A percentile compares a stretch with the other conserved stretches of the same genome.
Evolutionary conservation across 2,888 invertebrate genomes (phyloP).

Genomic region (Meganola albula): DNA sequence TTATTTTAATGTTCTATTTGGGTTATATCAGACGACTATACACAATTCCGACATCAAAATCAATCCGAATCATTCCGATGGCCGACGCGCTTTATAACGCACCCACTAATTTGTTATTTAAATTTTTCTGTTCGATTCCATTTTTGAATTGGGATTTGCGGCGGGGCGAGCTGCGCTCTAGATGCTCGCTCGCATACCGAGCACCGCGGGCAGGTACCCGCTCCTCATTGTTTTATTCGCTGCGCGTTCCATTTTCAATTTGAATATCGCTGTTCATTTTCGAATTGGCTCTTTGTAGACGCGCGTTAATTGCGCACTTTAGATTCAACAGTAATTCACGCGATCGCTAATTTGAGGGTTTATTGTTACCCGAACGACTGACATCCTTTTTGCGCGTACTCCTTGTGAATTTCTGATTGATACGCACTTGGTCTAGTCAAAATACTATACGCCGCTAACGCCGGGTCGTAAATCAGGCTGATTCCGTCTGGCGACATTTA

Average conservation of each 20-base stretch:
- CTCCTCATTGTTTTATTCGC: constrained; percentile 67
- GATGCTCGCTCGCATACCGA: constrained; percentile 44
- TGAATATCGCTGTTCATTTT: constrained; percentile 74
- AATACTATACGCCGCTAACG: constrained; percentile 32
- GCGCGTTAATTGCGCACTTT: constrained; percentile 72
- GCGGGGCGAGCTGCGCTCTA: constrained; percentile 38
- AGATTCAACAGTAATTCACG: constrained; percentile 71
- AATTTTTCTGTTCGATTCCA: constrained; percentile 60
- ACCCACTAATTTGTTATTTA: constrained; percentile 70
- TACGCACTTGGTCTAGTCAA: constrained; percentile 31
- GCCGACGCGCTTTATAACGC: constrained; percentile 57
- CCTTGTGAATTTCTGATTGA: constrained; percentile 57
- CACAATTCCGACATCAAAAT: constrained; percentile 51
- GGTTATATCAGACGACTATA: constrained; percentile 26
- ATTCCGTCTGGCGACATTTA: constrained; percentile 44
- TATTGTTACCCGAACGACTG: constrained; percentile 59
- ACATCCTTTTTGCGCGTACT: constrained; percentile 60
- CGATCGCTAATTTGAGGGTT: constrained; percentile 70
- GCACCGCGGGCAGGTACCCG: constrained; percentile 41
- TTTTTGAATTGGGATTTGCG: constrained; percentile 61
- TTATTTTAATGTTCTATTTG: constrained; percentile 26
- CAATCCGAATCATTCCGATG: constrained; percentile 55
- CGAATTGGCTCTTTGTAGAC: constrained; percentile 69
- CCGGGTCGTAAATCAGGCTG: constrained; percentile 41
- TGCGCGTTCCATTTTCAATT: constrained; percentile 72